phyloP scores from a whole-genome alignment of 2,888 invertebrate genomes.

The Tryphoninae sp. region DNA sequence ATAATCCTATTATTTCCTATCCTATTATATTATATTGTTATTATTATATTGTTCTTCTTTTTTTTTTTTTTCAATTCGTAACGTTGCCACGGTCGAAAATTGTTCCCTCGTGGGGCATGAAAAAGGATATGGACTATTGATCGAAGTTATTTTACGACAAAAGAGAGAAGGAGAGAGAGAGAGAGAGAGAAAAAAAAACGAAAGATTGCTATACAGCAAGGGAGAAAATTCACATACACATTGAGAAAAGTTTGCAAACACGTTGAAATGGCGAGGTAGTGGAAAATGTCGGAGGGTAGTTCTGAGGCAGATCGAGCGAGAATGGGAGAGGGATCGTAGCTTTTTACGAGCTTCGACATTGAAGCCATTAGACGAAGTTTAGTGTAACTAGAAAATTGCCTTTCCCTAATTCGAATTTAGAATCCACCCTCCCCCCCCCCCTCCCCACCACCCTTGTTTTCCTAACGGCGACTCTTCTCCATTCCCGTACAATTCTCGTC shows the following conservation, averaged over 20 bases:
- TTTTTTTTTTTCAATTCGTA: too few relatives aligned
- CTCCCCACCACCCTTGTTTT: background rate
- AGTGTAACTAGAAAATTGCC: constrained; percentile 68
- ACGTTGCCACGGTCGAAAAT: too few relatives aligned
- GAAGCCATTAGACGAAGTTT: constrained; percentile 68
- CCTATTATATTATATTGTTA: too few relatives aligned
- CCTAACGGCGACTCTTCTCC: constrained; percentile 39
- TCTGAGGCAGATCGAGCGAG: constrained; percentile 30
- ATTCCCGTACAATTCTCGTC: constrained; percentile 27
- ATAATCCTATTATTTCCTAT: too few relatives aligned
- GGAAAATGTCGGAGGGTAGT: background rate
- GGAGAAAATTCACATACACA: background rate
- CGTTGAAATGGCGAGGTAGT: background rate
- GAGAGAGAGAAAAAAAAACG: background rate
- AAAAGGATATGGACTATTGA: background rate
- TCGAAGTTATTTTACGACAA: background rate
- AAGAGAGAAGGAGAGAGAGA: background rate
- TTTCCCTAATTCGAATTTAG: constrained; percentile 69
- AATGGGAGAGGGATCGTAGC: constrained; percentile 49
- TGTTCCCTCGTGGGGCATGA: too few relatives aligned
- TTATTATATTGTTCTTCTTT: too few relatives aligned
- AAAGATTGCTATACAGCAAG: background rate
- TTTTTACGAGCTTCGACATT: constrained; percentile 68
- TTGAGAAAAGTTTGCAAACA: background rate
- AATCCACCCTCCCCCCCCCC: constrained; percentile 20